These are phyloP conservation scores for Trachelus stipa DNA, from an alignment of 2,888 invertebrate genomes.

Conservation along the genomic window DNA sequence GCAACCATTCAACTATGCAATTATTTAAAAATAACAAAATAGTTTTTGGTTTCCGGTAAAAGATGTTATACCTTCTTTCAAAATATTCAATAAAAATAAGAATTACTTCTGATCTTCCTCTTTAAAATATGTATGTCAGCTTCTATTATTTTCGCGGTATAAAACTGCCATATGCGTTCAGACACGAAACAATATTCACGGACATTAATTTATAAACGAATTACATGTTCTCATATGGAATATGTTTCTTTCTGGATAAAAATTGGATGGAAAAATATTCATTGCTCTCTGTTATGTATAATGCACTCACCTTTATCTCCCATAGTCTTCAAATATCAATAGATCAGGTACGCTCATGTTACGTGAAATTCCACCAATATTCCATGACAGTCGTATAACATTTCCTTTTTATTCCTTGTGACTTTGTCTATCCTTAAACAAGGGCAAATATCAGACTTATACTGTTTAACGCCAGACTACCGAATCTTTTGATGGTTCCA, in stretches of 20 bases:
- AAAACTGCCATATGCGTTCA: background rate
- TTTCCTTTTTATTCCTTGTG: background rate
- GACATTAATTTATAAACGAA: background rate
- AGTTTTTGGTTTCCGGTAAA: background rate
- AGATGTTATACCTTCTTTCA: background rate
- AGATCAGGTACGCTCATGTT: background rate
- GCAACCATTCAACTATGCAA: background rate
- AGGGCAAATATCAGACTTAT: too few species aligned
- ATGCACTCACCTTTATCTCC: slow-evolving; percentile 49
- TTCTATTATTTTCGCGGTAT: background rate
- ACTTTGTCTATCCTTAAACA: background rate
- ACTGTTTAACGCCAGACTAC: too few species aligned
- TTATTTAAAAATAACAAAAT: background rate
- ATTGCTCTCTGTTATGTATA: background rate
- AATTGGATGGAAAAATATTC: too few species aligned
- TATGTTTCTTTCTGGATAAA: too few species aligned
- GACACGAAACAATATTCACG: background rate
- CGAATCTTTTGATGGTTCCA: too few species aligned
- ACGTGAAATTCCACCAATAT: background rate
- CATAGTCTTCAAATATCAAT: slow-evolving; percentile 34
- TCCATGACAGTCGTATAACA: background rate
- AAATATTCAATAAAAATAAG: background rate
- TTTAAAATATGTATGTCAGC: background rate
- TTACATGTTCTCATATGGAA: background rate
- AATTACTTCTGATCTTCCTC: background rate